Evolutionary conservation across 2,888 invertebrate genomes (phyloP), one percentile per base, ranked within the genome.

Genomic region (Spilosoma lubricipeda): DNA sequence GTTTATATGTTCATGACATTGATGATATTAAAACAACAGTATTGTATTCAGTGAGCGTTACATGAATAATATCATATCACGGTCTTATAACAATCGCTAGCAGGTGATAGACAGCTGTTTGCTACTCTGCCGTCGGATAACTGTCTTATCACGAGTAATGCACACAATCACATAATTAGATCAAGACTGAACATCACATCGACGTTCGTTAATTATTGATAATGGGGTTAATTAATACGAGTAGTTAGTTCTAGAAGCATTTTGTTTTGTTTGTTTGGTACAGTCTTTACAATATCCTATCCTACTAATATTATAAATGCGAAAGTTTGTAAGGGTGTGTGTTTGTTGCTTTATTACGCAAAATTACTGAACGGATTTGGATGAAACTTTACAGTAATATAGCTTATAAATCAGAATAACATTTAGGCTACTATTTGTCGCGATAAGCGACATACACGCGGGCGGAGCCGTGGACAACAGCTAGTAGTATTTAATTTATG

Each of bases 61-160:
- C 80, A 82, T 85, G 83, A 85, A 84, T 87, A 86, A 78, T 78
- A 77, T 73, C 69, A 83, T 80, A 79, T 82, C 82, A 82, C 79
- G 80, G 72, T 77, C 70, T 75, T 78, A 70, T 80, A 82, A 78
- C 80, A 79, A 75, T 67, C 71, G 76, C 76, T 48, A 78, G 56
- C 83, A 86, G 85, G 84, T 88, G 86, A 90, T 82, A 86, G 85
- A 86, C 88, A 89, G 88, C 83, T 88, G 89, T 88, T 86, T 83
- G 80, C 81, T 79, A 84, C 82, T 76, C 81, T 81, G 82, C 82
- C 86, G 85, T 84, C 77, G 87, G 90, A 90, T 90, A 91, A 86
- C 72, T 78, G 80, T 84, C 82, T 89, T 91, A 91, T 90, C 88
- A 81, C 80, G 77, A 87, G 81, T 79, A 89, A 82, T 82, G 82